phyloP scores from a whole-genome alignment of 2,113 vertebrate genomes.

The Oncorhynchus gorbuscha region DNA sequence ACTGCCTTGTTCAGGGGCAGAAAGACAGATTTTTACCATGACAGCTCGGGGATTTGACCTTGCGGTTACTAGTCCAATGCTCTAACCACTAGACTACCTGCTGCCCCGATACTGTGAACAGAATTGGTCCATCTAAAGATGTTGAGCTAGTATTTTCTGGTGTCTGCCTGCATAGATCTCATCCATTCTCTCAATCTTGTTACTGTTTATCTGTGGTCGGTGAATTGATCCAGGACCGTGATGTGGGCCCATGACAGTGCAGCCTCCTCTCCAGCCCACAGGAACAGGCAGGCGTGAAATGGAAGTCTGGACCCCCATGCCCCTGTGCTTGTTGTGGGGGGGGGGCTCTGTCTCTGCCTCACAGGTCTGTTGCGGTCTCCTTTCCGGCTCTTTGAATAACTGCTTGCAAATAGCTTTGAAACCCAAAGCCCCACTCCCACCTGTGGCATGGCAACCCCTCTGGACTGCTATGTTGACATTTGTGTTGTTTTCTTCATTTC shows the following conservation, averaged over 20 bases:
- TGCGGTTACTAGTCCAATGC: too few species aligned
- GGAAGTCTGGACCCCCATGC: slow-evolving; percentile 65
- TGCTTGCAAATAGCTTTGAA: slow-evolving; percentile 39
- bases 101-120: not conserved
- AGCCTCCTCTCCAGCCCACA: slow-evolving; percentile 11
- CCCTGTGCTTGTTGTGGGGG: not conserved
- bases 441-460: slow-evolving; percentile 17
- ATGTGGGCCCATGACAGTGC: slow-evolving; percentile 53
- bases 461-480: slow-evolving; percentile 63
- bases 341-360: slow-evolving; percentile 38
- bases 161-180: slow-evolving; percentile 7
- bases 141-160: too few species aligned
- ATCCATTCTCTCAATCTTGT: slow-evolving; percentile 40
- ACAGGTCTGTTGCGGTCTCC: slow-evolving; percentile 58
- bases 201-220: slow-evolving; percentile 50
- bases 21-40: too few species aligned
- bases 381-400: slow-evolving; percentile 46
- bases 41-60: too few species aligned
- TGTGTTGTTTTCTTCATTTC: slow-evolving; percentile 51
- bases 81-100: too few species aligned
- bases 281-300: slow-evolving; percentile 68
- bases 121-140: not conserved
- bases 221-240: slow-evolving; percentile 76
- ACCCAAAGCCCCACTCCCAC: not conserved
- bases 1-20: too few species aligned